These are phyloP conservation scores for Drosophila mercatorum DNA, from an alignment of 2,888 invertebrate species.

Conservation along the genomic window DNA sequence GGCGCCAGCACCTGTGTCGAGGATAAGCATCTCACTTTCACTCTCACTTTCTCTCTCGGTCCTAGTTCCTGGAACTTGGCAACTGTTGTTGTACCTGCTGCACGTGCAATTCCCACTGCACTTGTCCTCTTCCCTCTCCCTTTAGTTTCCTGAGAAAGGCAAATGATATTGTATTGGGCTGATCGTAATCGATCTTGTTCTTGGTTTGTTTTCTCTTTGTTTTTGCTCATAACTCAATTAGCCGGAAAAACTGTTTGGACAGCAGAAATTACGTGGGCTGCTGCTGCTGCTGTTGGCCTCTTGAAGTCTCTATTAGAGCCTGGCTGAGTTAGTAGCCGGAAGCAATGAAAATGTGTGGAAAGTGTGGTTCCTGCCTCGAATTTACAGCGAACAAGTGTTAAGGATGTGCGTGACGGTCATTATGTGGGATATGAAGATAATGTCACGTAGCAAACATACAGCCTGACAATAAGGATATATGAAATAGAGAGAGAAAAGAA, in stretches of 20 bases:
- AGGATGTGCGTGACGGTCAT: conserved; percentile 71
- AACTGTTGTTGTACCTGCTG: conserved; percentile 45
- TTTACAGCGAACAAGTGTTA: conserved; percentile 68
- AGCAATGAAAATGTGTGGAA: conserved; percentile 56
- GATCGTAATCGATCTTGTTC: conserved; percentile 72
- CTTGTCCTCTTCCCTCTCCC: conserved; percentile 23
- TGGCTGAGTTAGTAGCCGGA: conserved; percentile 34
- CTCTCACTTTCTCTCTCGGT: conserved; percentile 24
- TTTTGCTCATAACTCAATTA: conserved; percentile 78
- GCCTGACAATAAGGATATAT: conserved; percentile 16
- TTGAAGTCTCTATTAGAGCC: conserved; percentile 60
- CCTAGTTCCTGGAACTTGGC: conserved; percentile 36
- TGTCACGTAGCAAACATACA: conserved; percentile 40
- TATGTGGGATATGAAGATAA: conserved; percentile 34
- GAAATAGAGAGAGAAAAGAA: not conserved
- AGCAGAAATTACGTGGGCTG: conserved; percentile 38
- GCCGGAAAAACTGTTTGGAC: conserved; percentile 39
- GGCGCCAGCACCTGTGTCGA: conserved; percentile 47
- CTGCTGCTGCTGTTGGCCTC: not conserved
- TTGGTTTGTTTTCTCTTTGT: conserved; percentile 36
- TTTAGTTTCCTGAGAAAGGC: conserved; percentile 55
- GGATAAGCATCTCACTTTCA: conserved; percentile 58
- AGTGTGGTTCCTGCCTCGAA: conserved; percentile 58
- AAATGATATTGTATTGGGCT: conserved; percentile 50
- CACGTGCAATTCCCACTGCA: conserved; percentile 60